Base-by-base conservation (phyloP, 2,888 invertebrate genomes). In the Heteromurus nitidus region DNA sequence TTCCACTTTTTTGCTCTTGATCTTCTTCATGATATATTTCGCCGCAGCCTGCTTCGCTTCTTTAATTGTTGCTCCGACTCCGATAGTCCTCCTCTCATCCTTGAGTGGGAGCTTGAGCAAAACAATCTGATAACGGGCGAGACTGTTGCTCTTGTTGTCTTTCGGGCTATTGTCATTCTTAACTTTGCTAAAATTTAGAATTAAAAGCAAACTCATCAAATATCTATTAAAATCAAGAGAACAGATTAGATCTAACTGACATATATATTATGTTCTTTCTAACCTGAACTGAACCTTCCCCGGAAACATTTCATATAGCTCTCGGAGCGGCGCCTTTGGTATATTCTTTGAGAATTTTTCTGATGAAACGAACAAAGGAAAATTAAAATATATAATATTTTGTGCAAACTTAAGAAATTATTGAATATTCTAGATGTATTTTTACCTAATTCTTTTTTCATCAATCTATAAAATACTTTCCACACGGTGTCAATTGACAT, bases 311-410 rank as follows among this genome's bases (percentile, higher is more conserved):
- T 99, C 99, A 87, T 94, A 91, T 0, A 99, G 89, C 85, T 95
- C 92, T 64, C 97, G 91, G n/a, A 99, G 93, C 0, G 97, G 95
- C 88, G 97, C 96, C 87, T 95, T 94, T 1, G 99, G 99, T 26
- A 97, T 94, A 85, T 94, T 92, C 58, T 89, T 90, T 31, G 94
- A 93, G 90, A 98, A 99, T 81, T 92, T 89, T 70, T 93, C 93
- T 93, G 88, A 9, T 91, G 88, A 96, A 97, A 26, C 70, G 69
- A 53, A 96, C 93, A 75, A 93, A 92, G 44, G 89, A 90, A 0
- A 94, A 94, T 83, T 95, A 94, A 85, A 93, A 93, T 88, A 92
- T 92, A 90, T 99, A 99, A 87, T 94, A 91, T 1, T 99, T 89
- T 85, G 95, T 92, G 64, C 97, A 91, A 13, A 36, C 18, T 99